A percentile compares a stretch with the other conserved stretches of the same genome.
Conservation (phyloP, 2,113 vertebrate species). For the Hyperopisus bebe region DNA sequence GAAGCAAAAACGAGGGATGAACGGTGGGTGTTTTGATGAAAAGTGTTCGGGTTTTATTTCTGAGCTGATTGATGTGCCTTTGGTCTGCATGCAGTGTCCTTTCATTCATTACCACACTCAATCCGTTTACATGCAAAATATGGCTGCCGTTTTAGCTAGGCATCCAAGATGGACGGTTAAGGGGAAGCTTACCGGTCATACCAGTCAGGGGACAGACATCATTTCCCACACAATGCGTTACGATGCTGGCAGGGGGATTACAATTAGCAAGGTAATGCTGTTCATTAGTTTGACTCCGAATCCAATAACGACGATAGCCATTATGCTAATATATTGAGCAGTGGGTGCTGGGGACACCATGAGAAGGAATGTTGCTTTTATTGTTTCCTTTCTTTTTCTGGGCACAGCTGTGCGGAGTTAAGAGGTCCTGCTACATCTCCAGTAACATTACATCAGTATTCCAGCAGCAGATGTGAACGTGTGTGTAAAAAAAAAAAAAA, state of each 20-base stretch:
- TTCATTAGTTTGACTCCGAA: constrained; percentile 14
- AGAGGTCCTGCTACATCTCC: neutral
- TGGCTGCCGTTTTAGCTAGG: neutral
- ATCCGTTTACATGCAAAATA: constrained; percentile 42
- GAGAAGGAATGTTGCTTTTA: neutral
- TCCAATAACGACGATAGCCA: constrained; percentile 9
- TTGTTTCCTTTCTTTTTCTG: neutral
- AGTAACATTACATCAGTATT: constrained; percentile 7
- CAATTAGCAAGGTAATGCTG: constrained; percentile 15
- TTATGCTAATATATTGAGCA: constrained; percentile 4
- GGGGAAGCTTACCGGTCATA: neutral
- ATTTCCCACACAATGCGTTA: neutral
- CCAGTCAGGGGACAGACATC: neutral
- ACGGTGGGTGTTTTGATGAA: constrained; percentile 14
- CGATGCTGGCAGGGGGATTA: neutral
- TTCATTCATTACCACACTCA: constrained; percentile 22
- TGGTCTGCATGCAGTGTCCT: neutral
- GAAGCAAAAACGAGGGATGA: neutral
- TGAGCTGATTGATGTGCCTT: neutral
- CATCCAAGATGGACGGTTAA: neutral
- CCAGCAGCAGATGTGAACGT: neutral
- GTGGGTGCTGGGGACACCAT: neutral
- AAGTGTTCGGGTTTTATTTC: constrained; percentile 24
- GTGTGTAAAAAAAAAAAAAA: neutral
- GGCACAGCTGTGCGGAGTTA: neutral